phyloP scores from a whole-genome alignment of 2,888 invertebrate species.

The Pandemis corylana region DNA sequence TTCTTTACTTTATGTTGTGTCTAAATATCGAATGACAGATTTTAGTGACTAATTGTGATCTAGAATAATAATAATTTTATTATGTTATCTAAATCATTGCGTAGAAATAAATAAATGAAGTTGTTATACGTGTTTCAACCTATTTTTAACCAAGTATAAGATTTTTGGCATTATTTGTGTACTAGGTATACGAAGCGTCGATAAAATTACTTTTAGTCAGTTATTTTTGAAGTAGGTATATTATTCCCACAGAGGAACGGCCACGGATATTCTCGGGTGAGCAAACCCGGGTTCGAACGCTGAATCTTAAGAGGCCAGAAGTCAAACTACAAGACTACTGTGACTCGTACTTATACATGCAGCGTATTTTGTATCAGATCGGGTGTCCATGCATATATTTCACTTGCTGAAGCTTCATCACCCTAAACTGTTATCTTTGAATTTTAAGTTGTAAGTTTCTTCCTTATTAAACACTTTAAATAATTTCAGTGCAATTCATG shows the following conservation, averaged over 20 bases:
- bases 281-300: too few species aligned
- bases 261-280: too few species aligned
- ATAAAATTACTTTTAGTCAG: not conserved
- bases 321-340: too few species aligned
- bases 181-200: not conserved
- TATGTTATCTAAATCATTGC: not conserved
- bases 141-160: not conserved
- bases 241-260: too few species aligned
- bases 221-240: too few species aligned
- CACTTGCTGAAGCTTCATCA: not conserved
- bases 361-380: too few species aligned
- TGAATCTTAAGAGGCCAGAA: too few species aligned
- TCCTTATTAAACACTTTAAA: constrained; percentile 18
- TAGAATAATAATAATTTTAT: not conserved
- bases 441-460: not conserved
- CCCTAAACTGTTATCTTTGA: not conserved
- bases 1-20: not conserved
- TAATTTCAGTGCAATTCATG: constrained; percentile 77
- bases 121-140: not conserved
- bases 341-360: too few species aligned
- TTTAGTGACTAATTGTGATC: not conserved
- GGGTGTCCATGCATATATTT: not conserved
- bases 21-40: not conserved
- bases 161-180: not conserved
- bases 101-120: not conserved